phyloP scores from a whole-genome alignment of 1,140 invertebrate genomes.

The Fragariocoptes setiger region DNA sequence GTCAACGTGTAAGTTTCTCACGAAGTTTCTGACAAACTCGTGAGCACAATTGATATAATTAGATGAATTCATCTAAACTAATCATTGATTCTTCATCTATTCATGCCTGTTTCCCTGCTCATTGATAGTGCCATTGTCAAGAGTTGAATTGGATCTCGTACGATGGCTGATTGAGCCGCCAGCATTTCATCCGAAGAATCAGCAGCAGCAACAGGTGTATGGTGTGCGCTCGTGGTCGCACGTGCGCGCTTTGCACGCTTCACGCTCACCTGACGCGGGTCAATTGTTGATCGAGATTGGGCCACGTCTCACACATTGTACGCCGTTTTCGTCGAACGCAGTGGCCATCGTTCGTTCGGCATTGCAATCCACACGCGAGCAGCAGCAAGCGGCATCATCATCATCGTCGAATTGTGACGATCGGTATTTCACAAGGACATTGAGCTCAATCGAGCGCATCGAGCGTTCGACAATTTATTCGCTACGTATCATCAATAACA shows the following conservation, averaged over 20 bases:
- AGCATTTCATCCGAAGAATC: too few relatives aligned
- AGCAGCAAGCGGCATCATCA: too few relatives aligned
- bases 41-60: too few relatives aligned
- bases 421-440: too few relatives aligned
- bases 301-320: slow-evolving; percentile 55
- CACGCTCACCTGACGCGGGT: neutral
- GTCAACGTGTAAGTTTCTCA: too few relatives aligned
- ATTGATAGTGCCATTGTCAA: neutral
- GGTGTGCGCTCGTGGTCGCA: neutral
- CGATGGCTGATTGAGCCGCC: slow-evolving; percentile 5
- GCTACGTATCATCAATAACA: slow-evolving; percentile 19
- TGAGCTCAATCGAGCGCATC: slow-evolving; percentile 39
- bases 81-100: too few relatives aligned
- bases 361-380: slow-evolving; percentile 26
- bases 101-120: too few relatives aligned
- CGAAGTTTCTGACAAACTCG: too few relatives aligned
- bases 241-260: neutral
- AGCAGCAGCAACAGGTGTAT: slow-evolving; percentile 1
- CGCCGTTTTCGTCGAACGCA: slow-evolving; percentile 70
- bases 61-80: too few relatives aligned
- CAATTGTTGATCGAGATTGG: slow-evolving; percentile 20
- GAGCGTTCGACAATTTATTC: slow-evolving; percentile 48
- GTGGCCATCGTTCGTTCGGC: slow-evolving; percentile 65
- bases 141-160: slow-evolving; percentile 9
- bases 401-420: too few relatives aligned